A percentile compares a stretch with the other conserved stretches of the same genome.
phyloP scores from a whole-genome alignment of 1,140 invertebrate genomes.

The Dinothrombium tinctorium region DNA sequence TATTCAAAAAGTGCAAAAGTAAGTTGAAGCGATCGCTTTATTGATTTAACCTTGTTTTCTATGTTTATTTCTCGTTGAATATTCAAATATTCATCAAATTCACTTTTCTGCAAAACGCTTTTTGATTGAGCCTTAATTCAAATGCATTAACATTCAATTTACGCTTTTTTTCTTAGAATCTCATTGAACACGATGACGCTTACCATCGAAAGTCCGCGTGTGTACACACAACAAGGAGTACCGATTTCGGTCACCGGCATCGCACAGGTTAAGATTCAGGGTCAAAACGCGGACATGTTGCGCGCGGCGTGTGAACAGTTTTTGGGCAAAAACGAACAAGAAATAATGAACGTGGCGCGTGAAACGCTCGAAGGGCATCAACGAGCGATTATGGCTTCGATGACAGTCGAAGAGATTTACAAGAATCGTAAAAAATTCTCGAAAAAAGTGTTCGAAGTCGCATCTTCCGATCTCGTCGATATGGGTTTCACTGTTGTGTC shows the following conservation, averaged over 20 bases:
- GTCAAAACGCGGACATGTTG: conserved; percentile 89
- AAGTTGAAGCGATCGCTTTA: conserved; percentile 15
- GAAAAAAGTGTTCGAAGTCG: conserved; percentile 80
- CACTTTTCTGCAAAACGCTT: not conserved
- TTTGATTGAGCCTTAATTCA: not conserved
- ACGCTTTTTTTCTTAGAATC: conserved; percentile 26
- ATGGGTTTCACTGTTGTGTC: conserved; percentile 97
- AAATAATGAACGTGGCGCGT: conserved; percentile 76
- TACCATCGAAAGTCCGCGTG: conserved; percentile 29
- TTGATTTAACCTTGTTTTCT: not conserved
- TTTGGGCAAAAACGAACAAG: conserved; percentile 63
- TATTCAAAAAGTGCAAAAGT: conserved; percentile 82
- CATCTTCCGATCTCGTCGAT: conserved; percentile 77
- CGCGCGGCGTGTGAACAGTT: conserved; percentile 89
- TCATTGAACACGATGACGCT: conserved; percentile 90
- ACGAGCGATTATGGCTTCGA: conserved; percentile 91
- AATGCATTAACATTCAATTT: not conserved
- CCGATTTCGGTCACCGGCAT: conserved; percentile 91
- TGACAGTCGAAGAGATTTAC: conserved; percentile 98
- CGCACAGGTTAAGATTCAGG: conserved; percentile 92
- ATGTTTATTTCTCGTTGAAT: not conserved
- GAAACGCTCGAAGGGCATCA: conserved; percentile 94
- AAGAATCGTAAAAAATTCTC: conserved; percentile 97
- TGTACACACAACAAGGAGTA: conserved; percentile 87
- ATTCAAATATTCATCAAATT: not conserved